These are phyloP conservation scores for Sipha flava DNA, from an alignment of 1,140 invertebrate genomes.

Conservation along the genomic window DNA sequence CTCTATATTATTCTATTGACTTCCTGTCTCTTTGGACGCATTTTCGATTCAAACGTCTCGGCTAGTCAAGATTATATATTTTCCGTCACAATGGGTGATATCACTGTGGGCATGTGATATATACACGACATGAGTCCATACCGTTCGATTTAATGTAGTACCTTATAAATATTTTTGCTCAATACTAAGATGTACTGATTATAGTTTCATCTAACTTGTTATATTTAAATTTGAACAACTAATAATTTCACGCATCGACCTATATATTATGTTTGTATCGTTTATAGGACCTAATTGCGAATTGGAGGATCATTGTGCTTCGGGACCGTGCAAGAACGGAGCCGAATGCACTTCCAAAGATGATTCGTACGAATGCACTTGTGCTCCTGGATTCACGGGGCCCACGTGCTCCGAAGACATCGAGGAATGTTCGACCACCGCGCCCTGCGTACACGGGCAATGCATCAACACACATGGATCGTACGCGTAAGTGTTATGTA, in stretches of 20 bases:
- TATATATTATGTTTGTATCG: conserved; percentile 37
- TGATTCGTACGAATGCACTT: conserved; percentile 70
- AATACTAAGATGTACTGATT: neutral
- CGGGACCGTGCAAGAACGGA: conserved; percentile 76
- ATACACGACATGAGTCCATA: too few relatives aligned
- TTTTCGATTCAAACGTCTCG: too few relatives aligned
- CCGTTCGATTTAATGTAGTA: too few relatives aligned
- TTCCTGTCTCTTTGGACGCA: neutral
- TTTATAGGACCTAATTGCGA: conserved; percentile 76
- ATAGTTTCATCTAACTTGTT: neutral
- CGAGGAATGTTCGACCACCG: conserved; percentile 61
- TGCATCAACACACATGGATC: conserved; percentile 83
- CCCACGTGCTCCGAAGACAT: conserved; percentile 78
- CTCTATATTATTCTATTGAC: neutral
- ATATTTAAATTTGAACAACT: neutral
- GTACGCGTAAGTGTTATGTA: conserved; percentile 61
- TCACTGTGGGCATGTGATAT: too few relatives aligned
- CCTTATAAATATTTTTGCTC: too few relatives aligned
- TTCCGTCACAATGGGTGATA: too few relatives aligned
- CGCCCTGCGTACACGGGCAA: conserved; percentile 65
- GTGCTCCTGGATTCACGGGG: conserved; percentile 79
- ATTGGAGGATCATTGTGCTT: conserved; percentile 77
- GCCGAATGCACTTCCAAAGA: conserved; percentile 67
- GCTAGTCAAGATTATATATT: too few relatives aligned
- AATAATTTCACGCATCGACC: neutral